phyloP scores from a whole-genome alignment of 1,140 invertebrate species.

The Octopus bimaculoides region DNA sequence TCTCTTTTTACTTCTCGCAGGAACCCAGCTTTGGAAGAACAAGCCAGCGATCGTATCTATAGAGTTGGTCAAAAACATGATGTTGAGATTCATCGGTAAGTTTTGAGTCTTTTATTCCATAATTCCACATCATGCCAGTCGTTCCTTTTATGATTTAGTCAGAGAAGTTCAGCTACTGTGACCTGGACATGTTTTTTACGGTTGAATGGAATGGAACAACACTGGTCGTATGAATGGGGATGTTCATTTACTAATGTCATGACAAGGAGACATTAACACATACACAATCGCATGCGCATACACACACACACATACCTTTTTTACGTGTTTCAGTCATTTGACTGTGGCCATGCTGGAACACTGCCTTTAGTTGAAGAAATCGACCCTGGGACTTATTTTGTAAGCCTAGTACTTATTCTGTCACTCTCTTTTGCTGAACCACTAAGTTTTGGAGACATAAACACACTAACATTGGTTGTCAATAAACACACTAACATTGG shows the following conservation, averaged over 20 bases:
- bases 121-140: background rate
- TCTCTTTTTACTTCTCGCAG: constrained; percentile 28
- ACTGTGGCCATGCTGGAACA: too few species aligned
- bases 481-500: too few species aligned
- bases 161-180: background rate
- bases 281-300: too few species aligned
- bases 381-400: too few species aligned
- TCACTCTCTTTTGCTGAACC: too few species aligned
- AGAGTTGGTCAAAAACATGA: constrained; percentile 80
- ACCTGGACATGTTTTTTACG: background rate
- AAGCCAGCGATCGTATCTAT: constrained; percentile 89
- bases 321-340: too few species aligned
- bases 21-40: constrained; percentile 88
- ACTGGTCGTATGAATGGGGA: background rate
- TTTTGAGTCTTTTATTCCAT: background rate
- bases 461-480: too few species aligned
- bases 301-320: too few species aligned
- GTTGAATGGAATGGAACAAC: background rate
- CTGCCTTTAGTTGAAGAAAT: too few species aligned
- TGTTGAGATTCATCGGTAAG: constrained; percentile 80
- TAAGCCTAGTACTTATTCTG: too few species aligned
- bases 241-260: background rate
- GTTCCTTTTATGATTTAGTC: background rate
- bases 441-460: too few species aligned
- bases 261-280: background rate